Conservation (phyloP, 2,113 vertebrate genomes). For the sheep (Ovis aries) region DNA sequence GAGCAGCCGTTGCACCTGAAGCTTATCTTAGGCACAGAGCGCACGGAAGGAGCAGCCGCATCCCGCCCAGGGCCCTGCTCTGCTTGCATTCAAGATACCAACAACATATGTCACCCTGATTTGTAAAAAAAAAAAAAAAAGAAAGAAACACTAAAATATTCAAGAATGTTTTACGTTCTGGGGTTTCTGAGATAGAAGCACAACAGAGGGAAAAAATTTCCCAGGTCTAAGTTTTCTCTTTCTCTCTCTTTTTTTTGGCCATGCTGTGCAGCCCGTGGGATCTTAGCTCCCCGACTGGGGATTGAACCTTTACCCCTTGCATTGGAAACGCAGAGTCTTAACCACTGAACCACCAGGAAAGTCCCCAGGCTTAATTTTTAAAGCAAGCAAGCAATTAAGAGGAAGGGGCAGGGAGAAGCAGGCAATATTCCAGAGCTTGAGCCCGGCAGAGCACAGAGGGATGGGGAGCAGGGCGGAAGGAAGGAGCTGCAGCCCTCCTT, state of each 20-base stretch:
- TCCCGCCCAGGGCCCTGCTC: background rate
- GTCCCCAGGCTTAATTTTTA: background rate
- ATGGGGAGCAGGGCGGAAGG: background rate
- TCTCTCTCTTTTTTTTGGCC: background rate
- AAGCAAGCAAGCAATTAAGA: background rate
- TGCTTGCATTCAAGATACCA: too few species aligned
- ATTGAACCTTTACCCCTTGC: background rate
- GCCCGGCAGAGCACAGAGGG: background rate
- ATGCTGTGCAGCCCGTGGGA: background rate
- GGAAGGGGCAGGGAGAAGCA: background rate
- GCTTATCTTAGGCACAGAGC: background rate
- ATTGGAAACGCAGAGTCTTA: background rate
- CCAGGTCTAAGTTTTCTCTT: background rate
- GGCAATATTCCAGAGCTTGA: background rate
- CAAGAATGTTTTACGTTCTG: background rate
- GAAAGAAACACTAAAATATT: background rate
- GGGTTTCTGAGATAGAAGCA: background rate
- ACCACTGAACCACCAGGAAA: background rate
- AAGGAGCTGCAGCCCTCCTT: background rate
- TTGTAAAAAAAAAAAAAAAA: background rate
- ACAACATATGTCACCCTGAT: background rate
- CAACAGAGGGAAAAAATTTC: background rate
- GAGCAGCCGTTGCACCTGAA: background rate
- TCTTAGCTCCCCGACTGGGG: background rate
- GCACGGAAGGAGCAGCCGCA: accelerated